Conservation (phyloP, 2,113 vertebrate genomes). For the Amazona guildingii region DNA sequence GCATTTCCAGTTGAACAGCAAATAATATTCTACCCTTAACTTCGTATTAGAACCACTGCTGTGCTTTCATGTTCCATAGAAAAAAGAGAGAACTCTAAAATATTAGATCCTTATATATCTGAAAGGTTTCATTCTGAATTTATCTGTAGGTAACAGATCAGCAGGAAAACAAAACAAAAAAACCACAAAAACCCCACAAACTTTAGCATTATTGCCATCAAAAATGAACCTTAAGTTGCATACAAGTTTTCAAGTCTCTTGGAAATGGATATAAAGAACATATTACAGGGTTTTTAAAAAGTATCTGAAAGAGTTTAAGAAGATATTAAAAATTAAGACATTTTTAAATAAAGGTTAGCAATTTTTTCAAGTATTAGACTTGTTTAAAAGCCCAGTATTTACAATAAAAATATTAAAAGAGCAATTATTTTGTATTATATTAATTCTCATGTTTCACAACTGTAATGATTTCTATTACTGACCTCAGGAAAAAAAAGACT, state of each 20-base stretch:
- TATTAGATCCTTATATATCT: not conserved
- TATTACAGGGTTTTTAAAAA: not conserved
- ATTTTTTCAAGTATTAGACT: not conserved
- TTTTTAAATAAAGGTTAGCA: not conserved
- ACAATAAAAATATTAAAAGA: not conserved
- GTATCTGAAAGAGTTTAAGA: not conserved
- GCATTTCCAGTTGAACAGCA: not conserved
- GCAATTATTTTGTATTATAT: not conserved
- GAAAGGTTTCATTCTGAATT: not conserved
- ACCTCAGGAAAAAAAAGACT: slow-evolving; percentile 96
- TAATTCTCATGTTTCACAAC: not conserved
- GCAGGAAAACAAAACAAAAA: not conserved
- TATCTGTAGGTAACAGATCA: not conserved
- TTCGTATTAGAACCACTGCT: not conserved
- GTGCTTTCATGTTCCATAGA: not conserved
- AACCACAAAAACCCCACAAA: not conserved
- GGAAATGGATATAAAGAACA: not conserved
- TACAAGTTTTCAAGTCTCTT: not conserved
- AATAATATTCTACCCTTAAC: not conserved
- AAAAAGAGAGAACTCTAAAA: not conserved
- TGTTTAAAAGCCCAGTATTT: not conserved
- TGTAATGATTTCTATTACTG: not conserved
- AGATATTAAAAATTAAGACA: not conserved
- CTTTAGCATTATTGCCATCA: not conserved
- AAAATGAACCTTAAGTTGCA: not conserved